Base-by-base conservation (phyloP, 92 coral and sea anemone species). In the Heteractis magnifica region DNA sequence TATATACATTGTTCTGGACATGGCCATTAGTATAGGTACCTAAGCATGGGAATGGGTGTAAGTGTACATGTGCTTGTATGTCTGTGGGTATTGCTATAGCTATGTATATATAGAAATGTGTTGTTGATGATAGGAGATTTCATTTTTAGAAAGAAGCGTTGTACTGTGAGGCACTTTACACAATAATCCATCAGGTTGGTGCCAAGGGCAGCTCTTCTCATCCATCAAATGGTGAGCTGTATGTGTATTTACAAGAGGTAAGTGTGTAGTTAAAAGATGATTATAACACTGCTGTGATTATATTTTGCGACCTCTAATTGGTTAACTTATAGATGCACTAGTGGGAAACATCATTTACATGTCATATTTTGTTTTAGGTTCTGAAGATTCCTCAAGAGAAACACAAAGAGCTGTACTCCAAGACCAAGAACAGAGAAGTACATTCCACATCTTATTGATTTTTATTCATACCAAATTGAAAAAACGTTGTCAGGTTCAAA, bases 181-280 rank as follows among this genome's bases (percentile, higher is more conserved):
- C 98, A 53, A 90, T 92, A 4, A 83, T 91, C 70, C 93, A 97
- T 62, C 95, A 92, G 55, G 87, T 97, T 56, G 98, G 98, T 74
- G 89, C 92, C 48, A 89, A 89, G 59, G 91, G 89, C 64, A 89
- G 80, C 53, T 87, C 92, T 70, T 87, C 89, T 60, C 65, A 88
- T 9, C 97, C 93, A 73, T 80, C 90, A 51, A 89, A 91, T 50
- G 99, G 98, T 6, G 91, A 94, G 72, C 91, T 97, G 13, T 89
- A 90, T 89, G 99, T 92, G 49, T 97, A 97, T 85, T 92, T 94
- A 49, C 99, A 97, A 86, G 95, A 94, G 98, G 99, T 97, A 60
- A 18, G 88, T 21, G 16, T n/a, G 16, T 19, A 8, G 51, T 44
- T 72, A 20, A 10, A 48, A 3, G 4, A 13, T 62, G 10, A 21